Evolutionary conservation across 1,140 invertebrate genomes (phyloP).

Genomic region (Ylistrum balloti): DNA sequence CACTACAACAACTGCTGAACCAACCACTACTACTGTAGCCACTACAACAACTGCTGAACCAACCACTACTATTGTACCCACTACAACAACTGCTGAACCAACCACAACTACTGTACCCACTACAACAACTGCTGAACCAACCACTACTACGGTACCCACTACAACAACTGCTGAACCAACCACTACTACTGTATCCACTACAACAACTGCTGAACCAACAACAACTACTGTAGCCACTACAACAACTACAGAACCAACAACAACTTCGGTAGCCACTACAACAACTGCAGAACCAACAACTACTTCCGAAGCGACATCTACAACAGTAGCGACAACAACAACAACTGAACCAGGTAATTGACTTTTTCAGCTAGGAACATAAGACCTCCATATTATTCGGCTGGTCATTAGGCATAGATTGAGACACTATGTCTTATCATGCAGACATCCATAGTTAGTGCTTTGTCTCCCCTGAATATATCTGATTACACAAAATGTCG

Average conservation of each 20-base stretch:
- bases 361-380: no score
- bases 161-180: not conserved
- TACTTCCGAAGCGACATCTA: no score
- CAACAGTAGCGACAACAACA: no score
- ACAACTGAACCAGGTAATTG: no score
- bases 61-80: not conserved
- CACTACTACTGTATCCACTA: not conserved
- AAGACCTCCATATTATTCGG: no score
- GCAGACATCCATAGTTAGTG: no score
- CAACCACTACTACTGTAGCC: not conserved
- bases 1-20: not conserved
- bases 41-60: not conserved
- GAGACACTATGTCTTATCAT: no score
- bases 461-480: no score
- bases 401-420: no score
- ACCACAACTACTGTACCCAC: not conserved
- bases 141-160: no score
- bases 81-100: not conserved
- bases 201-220: not conserved
- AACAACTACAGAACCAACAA: not conserved
- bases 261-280: not conserved
- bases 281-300: no score
- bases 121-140: not conserved
- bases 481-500: no score
- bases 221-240: not conserved